Evolutionary conservation across 1,140 invertebrate genomes (phyloP).

Genomic region (Drosophila micromelanica): DNA sequence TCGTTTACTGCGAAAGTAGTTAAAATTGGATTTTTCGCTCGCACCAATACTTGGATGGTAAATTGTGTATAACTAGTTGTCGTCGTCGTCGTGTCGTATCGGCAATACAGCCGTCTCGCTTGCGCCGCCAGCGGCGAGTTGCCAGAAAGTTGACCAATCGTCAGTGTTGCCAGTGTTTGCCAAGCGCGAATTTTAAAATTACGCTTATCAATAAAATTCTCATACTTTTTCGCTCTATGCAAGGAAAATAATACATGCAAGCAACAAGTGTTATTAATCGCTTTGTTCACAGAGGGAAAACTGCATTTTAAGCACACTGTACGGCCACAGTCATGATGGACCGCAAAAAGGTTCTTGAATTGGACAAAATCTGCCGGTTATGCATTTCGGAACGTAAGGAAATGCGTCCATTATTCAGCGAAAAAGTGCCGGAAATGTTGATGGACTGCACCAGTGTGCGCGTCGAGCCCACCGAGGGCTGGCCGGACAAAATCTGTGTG

Average conservation of each 20-base stretch:
- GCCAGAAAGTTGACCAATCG: slow-evolving; percentile 27
- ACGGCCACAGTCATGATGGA: slow-evolving; percentile 59
- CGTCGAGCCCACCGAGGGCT: slow-evolving; percentile 86
- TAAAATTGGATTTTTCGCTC: slow-evolving; percentile 76
- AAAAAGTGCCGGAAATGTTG: slow-evolving; percentile 87
- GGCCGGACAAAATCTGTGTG: slow-evolving; percentile 86
- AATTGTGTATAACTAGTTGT: slow-evolving; percentile 74
- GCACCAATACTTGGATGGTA: slow-evolving; percentile 66
- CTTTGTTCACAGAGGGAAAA: slow-evolving; percentile 11
- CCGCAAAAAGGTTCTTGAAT: slow-evolving; percentile 79
- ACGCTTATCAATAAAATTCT: slow-evolving; percentile 33
- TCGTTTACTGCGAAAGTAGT: slow-evolving; percentile 54
- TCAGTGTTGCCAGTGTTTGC: slow-evolving; percentile 35
- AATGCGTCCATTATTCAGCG: slow-evolving; percentile 87
- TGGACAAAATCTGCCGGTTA: slow-evolving; percentile 87
- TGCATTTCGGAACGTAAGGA: slow-evolving; percentile 87
- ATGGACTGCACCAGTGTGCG: slow-evolving; percentile 87
- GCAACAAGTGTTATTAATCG: slow-evolving; percentile 13
- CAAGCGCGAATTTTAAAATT: slow-evolving; percentile 11
- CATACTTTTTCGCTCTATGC: slow-evolving; percentile 17
- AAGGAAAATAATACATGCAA: background rate
- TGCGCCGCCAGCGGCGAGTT: slow-evolving; percentile 32
- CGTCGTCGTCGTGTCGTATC: slow-evolving; percentile 38
- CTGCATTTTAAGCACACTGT: slow-evolving; percentile 3
- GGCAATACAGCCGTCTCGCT: slow-evolving; percentile 58